phyloP scores from a whole-genome alignment of 2,888 invertebrate genomes.

The Argyresthia goedartella region DNA sequence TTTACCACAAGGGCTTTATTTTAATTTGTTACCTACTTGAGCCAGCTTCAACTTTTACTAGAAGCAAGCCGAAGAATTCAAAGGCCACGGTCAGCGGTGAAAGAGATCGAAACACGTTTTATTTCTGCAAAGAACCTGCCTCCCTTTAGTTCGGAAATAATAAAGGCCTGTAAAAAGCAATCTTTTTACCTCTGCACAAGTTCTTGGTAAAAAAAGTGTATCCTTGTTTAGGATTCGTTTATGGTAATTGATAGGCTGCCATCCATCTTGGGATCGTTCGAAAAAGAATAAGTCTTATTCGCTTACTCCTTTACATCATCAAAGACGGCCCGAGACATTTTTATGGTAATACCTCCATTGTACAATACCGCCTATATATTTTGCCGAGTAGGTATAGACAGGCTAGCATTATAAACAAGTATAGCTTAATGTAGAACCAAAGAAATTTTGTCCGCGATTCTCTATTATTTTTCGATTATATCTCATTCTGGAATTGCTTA shows the following conservation, averaged over 20 bases:
- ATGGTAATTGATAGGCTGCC: slow-evolving; percentile 22
- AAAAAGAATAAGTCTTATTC: not conserved
- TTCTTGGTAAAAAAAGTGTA: slow-evolving; percentile 19
- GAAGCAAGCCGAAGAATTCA: too few species aligned
- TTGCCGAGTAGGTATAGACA: too few species aligned
- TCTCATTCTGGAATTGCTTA: not conserved
- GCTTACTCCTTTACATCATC: not conserved
- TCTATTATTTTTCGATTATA: not conserved
- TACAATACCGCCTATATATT: not conserved
- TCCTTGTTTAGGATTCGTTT: slow-evolving; percentile 19
- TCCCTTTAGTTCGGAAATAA: slow-evolving; percentile 12
- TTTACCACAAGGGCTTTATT: not conserved
- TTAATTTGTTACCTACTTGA: slow-evolving; percentile 10
- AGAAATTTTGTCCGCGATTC: too few species aligned
- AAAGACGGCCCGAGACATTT: too few species aligned
- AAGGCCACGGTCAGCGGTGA: too few species aligned
- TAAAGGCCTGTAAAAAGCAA: slow-evolving; percentile 22
- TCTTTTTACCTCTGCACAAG: slow-evolving; percentile 15
- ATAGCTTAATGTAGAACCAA: too few species aligned
- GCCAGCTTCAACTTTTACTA: too few species aligned
- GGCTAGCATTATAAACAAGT: too few species aligned
- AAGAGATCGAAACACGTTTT: too few species aligned
- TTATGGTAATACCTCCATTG: not conserved
- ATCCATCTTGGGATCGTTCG: slow-evolving; percentile 3
- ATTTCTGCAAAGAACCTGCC: too few species aligned